Evolutionary conservation across 2,888 invertebrate genomes (phyloP).

Genomic region (Lasioglossum oenotherae): DNA sequence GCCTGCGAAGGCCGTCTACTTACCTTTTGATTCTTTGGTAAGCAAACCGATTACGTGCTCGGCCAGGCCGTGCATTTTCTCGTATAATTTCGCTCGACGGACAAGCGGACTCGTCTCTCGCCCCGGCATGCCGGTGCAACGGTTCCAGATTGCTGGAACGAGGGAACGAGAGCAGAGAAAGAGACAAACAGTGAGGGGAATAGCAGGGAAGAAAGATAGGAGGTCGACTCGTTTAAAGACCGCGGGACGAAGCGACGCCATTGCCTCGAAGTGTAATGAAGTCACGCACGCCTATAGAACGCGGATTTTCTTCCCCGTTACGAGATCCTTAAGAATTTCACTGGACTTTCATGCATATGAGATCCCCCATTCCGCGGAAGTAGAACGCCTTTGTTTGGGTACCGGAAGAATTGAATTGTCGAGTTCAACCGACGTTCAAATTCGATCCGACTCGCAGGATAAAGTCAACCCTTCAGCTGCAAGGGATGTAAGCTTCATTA

Average conservation of each 20-base stretch:
- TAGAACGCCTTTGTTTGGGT: background rate
- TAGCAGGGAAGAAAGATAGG: background rate
- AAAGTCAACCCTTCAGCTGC: background rate
- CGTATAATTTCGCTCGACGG: slow-evolving; percentile 44
- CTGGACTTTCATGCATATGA: background rate
- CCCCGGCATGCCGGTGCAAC: background rate
- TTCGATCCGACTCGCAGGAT: background rate
- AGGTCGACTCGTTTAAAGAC: slow-evolving; percentile 49
- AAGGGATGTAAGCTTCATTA: background rate
- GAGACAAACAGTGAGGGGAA: background rate
- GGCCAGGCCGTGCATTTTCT: slow-evolving; percentile 50
- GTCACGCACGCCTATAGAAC: slow-evolving; percentile 50
- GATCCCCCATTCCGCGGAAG: background rate
- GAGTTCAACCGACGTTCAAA: background rate
- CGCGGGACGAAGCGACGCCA: slow-evolving; percentile 31
- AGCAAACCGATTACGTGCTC: slow-evolving; percentile 60
- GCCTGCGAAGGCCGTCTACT: slow-evolving; percentile 74
- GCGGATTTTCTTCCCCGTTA: slow-evolving; percentile 29
- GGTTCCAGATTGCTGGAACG: slow-evolving; percentile 9
- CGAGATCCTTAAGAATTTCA: slow-evolving; percentile 2
- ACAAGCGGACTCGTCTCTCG: slow-evolving; percentile 24
- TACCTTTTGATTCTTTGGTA: slow-evolving; percentile 70
- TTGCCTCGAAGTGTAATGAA: slow-evolving; percentile 39
- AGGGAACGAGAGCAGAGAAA: slow-evolving; percentile 1
- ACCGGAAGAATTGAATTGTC: background rate